A percentile compares a stretch with the other conserved stretches of the same genome.
phyloP scores from a whole-genome alignment of 2,888 invertebrate species.

The Dasypogon diadema region DNA sequence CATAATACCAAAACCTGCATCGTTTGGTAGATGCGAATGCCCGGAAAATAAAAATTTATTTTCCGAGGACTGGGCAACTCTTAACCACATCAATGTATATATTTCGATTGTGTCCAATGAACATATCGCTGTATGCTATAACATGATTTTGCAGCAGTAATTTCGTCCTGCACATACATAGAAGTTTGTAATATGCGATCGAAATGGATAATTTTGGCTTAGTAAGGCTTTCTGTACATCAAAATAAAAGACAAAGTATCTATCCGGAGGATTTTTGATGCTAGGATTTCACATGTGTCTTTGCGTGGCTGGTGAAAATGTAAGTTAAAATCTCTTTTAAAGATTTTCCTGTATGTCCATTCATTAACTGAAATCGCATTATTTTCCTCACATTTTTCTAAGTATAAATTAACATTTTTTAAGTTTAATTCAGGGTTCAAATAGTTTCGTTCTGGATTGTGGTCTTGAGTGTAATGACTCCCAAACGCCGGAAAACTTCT shows the following conservation, averaged over 20 bases:
- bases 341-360: constrained; percentile 17
- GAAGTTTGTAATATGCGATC: constrained; percentile 2
- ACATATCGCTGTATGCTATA: constrained; percentile 6
- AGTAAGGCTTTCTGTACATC: no score
- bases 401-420: constrained; percentile 36
- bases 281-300: constrained; percentile 19
- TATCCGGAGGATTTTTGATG: no score
- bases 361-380: constrained; percentile 30
- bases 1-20: constrained; percentile 6
- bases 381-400: constrained; percentile 36
- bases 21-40: constrained; percentile 1
- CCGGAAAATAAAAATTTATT: constrained; percentile 16
- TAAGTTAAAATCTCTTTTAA: constrained; percentile 16
- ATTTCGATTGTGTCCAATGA: no score
- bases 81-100: no score
- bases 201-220: neutral
- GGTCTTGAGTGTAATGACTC: constrained; percentile 11
- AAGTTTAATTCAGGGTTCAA: constrained; percentile 21
- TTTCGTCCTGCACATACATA: constrained; percentile 3
- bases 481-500: constrained; percentile 23
- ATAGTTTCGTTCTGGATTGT: constrained; percentile 36
- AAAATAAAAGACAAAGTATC: constrained; percentile 1
- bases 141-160: constrained; percentile 2
- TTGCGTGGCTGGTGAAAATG: constrained; percentile 22
- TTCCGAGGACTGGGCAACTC: no score